These are phyloP conservation scores for Argynnis bischoffii DNA, from an alignment of 2,888 invertebrate species.

Conservation along the genomic window DNA sequence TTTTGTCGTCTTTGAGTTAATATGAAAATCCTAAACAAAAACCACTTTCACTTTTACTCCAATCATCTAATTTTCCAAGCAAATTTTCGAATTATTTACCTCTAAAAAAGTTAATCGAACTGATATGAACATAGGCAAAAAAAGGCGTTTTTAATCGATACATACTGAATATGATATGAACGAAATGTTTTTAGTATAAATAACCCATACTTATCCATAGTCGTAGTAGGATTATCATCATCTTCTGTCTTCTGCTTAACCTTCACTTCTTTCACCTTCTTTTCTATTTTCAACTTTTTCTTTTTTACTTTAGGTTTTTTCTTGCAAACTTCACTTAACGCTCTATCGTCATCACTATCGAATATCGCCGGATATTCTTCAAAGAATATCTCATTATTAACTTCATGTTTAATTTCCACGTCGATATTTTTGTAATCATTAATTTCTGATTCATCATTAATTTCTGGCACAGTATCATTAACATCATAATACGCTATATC, in stretches of 20 bases:
- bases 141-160: background rate
- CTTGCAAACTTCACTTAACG: constrained; percentile 56
- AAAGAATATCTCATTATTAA: constrained; percentile 56
- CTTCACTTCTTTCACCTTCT: constrained; percentile 44
- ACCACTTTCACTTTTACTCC: too few relatives aligned
- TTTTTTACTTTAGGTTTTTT: constrained; percentile 42
- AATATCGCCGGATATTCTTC: constrained; percentile 56
- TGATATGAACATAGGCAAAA: background rate
- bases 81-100: too few relatives aligned
- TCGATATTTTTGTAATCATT: constrained; percentile 40
- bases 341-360: constrained; percentile 59
- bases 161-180: too few relatives aligned
- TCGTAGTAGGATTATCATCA: constrained; percentile 48
- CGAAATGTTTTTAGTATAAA: background rate
- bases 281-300: constrained; percentile 41
- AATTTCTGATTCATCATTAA: constrained; percentile 18
- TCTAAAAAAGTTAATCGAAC: too few relatives aligned
- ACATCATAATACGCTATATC: constrained; percentile 4
- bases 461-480: constrained; percentile 44
- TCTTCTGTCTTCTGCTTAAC: constrained; percentile 38
- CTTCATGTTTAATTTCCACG: constrained; percentile 55
- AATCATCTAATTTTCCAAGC: too few relatives aligned
- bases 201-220: constrained; percentile 58
- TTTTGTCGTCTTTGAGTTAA: too few relatives aligned
- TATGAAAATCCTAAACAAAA: too few relatives aligned